These are phyloP conservation scores for Encarsia formosa DNA, from an alignment of 2,888 invertebrate genomes.

Conservation along the genomic window DNA sequence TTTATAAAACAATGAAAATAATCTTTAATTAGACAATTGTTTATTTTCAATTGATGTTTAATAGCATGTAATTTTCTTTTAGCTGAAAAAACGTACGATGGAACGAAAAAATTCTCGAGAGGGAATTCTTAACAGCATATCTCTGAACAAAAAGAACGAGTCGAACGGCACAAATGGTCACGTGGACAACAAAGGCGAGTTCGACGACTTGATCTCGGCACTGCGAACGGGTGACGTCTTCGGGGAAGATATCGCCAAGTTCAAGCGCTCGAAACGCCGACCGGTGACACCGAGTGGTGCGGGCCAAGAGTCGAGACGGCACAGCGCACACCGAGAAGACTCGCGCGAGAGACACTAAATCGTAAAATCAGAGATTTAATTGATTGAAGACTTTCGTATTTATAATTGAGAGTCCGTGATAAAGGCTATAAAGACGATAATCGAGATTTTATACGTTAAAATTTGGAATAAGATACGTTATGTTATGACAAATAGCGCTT, in stretches of 20 bases:
- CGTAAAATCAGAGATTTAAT: neutral
- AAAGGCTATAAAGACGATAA: no score
- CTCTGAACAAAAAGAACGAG: conserved; percentile 61
- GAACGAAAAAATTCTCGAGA: conserved; percentile 79
- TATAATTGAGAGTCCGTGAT: no score
- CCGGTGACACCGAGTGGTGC: conserved; percentile 54
- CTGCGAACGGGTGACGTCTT: conserved; percentile 91
- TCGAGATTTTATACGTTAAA: no score
- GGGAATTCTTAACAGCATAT: conserved; percentile 71
- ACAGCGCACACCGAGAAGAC: conserved; percentile 64
- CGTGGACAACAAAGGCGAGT: conserved; percentile 74
- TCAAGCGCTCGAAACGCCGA: conserved; percentile 72
- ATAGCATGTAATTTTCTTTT: conserved; percentile 24
- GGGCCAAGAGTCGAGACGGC: conserved; percentile 58
- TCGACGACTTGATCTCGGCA: conserved; percentile 94
- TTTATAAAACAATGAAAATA: no score
- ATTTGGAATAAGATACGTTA: no score
- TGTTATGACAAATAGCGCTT: no score
- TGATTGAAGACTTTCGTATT: neutral
- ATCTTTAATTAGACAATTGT: no score
- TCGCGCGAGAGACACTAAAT: conserved; percentile 59
- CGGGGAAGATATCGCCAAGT: conserved; percentile 92
- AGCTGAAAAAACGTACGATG: conserved; percentile 80
- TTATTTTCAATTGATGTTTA: neutral
- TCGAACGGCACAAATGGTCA: conserved; percentile 60